These are phyloP conservation scores for Perognathus longimembris DNA, from an alignment of 2,113 vertebrate species.

Conservation along the genomic window DNA sequence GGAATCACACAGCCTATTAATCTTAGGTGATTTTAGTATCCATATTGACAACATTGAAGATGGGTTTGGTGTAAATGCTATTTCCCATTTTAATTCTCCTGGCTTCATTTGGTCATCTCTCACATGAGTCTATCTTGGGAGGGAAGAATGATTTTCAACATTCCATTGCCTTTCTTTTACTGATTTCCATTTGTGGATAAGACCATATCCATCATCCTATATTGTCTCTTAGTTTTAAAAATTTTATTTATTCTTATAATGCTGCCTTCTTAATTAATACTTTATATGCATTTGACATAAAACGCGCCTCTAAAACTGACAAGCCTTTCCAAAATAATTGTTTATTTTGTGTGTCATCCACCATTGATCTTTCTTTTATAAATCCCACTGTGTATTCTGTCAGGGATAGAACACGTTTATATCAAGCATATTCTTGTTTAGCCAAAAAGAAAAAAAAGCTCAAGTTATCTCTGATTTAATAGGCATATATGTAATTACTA, in stretches of 20 bases:
- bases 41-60: slow-evolving; percentile 41
- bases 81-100: slow-evolving; percentile 61
- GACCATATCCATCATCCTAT: neutral
- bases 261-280: slow-evolving; percentile 11
- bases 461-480: neutral
- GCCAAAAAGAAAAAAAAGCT: neutral
- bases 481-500: neutral
- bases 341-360: neutral
- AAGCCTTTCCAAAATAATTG: slow-evolving; percentile 36
- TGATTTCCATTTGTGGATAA: neutral
- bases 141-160: neutral
- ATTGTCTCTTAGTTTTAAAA: neutral
- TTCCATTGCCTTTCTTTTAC: neutral
- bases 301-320: neutral
- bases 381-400: neutral
- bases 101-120: neutral
- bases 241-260: neutral
- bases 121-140: neutral
- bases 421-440: neutral
- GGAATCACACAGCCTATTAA: slow-evolving; percentile 71
- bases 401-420: neutral
- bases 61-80: slow-evolving; percentile 60
- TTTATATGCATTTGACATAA: slow-evolving; percentile 29
- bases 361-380: neutral
- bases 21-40: slow-evolving; percentile 74